Conservation (phyloP, 2,797 vertebrate species). For the Helarctos malayanus region DNA sequence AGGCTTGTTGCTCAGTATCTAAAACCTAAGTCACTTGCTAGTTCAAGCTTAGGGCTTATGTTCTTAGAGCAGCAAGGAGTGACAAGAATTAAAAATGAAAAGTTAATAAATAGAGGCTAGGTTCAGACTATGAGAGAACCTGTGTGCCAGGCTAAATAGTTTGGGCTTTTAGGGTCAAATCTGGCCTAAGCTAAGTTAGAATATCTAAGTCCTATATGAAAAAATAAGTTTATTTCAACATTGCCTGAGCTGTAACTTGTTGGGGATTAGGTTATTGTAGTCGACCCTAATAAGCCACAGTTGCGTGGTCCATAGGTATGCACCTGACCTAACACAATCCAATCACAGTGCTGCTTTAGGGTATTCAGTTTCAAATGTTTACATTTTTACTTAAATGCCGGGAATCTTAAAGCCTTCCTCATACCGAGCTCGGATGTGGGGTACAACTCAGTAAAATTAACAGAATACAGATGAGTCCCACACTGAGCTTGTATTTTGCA, state of each 20-base stretch:
- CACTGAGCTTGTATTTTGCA: constrained; percentile 69
- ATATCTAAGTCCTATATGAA: constrained; percentile 52
- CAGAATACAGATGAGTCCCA: constrained; percentile 63
- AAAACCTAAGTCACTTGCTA: constrained; percentile 40
- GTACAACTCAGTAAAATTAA: constrained; percentile 65
- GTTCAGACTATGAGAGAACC: background rate
- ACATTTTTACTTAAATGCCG: constrained; percentile 15
- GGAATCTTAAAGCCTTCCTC: constrained; percentile 26
- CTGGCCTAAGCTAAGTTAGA: background rate
- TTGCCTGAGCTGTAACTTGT: background rate
- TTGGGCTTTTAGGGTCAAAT: background rate
- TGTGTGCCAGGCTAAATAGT: background rate
- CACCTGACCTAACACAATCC: background rate
- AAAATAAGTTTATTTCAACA: constrained; percentile 34
- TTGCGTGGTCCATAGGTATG: background rate
- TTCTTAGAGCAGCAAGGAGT: background rate
- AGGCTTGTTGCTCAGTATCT: background rate
- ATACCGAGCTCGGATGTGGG: background rate
- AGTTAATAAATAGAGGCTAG: background rate
- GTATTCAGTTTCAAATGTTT: constrained; percentile 56
- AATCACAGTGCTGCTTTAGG: background rate
- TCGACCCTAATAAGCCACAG: background rate
- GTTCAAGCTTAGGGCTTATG: background rate
- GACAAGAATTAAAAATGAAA: background rate
- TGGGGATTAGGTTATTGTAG: background rate